Evolutionary conservation across 2,797 vertebrate genomes (phyloP), one percentile per base, ranked within the genome.

Genomic region (Ara ararauna): DNA sequence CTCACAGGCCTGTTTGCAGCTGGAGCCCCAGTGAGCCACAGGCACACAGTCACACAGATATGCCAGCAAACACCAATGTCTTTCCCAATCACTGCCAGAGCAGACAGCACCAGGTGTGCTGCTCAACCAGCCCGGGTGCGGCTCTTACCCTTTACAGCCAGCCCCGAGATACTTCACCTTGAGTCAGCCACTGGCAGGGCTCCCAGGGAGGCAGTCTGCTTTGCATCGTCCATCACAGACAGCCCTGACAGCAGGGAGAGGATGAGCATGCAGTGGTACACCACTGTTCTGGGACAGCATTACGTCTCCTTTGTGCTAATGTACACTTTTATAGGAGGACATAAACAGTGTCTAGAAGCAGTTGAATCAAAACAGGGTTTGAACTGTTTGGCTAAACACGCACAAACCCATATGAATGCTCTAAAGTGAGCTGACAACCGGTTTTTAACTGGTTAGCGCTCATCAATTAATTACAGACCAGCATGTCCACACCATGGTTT

Each of bases 401-500:
- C 53, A 58, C 27, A 34, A 83, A 11, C 53, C 74, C 75, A 82
- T 77, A 50, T 18, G 30, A 93, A 85, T 2, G 8, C 24, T 44
- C 34, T 92, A 77, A 80, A 4, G 13, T 0, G 2, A 88, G 83
- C 77, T 77, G 56, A 82, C 85, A 96, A 87, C 64, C 0, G 0
- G 44, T 82, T 94, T 94, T 94, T 94, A 91, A 90, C 93, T 90
- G 67, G 65, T 96, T 90, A 92, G 74, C 0, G 2, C 72, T 90
- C 83, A 89, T 93, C 84, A 72, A 90, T 87, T 94, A 94, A 93
- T 94, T 94, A 87, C 61, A 93, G 78, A 74, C 56, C 91, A 83
- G 65, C 61, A 62, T 27, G 45, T 72, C 84, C 65, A 56, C 67
- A 73, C 73, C 29, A 34, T 6, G 22, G 44, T 54, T 93, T 68